Conservation (phyloP, 2,888 invertebrate genomes). For the Azorinus chamasolen region DNA sequence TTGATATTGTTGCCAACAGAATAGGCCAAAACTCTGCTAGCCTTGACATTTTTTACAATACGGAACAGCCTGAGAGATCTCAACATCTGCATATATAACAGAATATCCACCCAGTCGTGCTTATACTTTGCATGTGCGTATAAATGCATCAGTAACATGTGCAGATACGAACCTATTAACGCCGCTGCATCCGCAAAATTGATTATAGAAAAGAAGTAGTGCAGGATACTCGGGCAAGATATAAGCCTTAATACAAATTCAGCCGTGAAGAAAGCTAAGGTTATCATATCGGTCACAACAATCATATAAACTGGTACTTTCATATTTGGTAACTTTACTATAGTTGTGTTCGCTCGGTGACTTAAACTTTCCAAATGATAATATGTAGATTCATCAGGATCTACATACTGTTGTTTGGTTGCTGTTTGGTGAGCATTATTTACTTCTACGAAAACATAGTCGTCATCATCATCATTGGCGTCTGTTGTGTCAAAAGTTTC, state of each 20-base stretch:
- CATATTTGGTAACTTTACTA: conserved; percentile 47
- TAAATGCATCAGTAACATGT: conserved; percentile 20
- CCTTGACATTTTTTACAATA: conserved; percentile 46
- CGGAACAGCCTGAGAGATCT: conserved; percentile 46
- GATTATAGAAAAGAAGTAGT: conserved; percentile 45
- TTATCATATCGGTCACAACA: conserved; percentile 34
- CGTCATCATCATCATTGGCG: too few relatives aligned
- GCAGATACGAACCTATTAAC: conserved; percentile 33
- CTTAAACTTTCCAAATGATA: too few relatives aligned
- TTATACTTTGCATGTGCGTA: conserved; percentile 32
- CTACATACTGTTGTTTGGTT: too few relatives aligned
- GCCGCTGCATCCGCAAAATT: conserved; percentile 51
- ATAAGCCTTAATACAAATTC: conserved; percentile 35
- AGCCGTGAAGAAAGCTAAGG: conserved; percentile 37
- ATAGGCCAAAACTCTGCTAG: conserved; percentile 44
- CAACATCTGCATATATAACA: conserved; percentile 50
- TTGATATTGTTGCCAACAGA: conserved; percentile 40
- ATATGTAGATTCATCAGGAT: too few relatives aligned
- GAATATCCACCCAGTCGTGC: conserved; percentile 36
- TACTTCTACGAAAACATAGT: too few relatives aligned
- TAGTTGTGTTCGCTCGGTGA: too few relatives aligned
- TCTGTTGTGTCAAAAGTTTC: too few relatives aligned
- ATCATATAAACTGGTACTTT: conserved; percentile 35
- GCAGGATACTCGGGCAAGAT: conserved; percentile 39
- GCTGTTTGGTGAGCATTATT: too few relatives aligned